A percentile compares a stretch with the other conserved stretches of the same genome.
phyloP scores from a whole-genome alignment of 2,888 invertebrate genomes.

The Melieria picta region DNA sequence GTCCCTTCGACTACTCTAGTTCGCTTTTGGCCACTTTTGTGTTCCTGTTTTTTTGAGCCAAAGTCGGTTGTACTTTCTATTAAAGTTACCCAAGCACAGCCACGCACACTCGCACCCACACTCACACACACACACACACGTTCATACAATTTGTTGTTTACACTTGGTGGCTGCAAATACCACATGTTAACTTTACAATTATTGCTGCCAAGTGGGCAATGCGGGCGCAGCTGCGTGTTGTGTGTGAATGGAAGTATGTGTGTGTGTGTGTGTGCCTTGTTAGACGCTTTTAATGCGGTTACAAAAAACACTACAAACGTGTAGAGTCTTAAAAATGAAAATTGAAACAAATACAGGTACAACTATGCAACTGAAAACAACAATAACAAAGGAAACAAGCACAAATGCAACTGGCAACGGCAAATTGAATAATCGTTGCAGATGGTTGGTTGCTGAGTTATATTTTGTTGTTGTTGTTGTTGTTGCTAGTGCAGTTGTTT shows the following conservation, averaged over 20 bases:
- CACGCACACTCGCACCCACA: background rate
- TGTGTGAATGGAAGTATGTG: no score
- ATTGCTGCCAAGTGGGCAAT: conserved; percentile 9
- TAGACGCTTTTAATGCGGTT: conserved; percentile 43
- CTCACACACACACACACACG: background rate
- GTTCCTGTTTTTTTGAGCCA: conserved; percentile 8
- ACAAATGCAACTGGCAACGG: conserved; percentile 19
- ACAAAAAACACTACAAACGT: conserved; percentile 36
- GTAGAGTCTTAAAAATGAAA: no score
- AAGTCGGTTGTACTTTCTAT: conserved; percentile 3
- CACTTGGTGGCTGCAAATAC: background rate
- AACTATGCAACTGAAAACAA: conserved; percentile 1
- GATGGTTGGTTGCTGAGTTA: conserved; percentile 33
- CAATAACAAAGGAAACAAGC: conserved; percentile 18
- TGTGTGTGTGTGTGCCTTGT: conserved; percentile 19
- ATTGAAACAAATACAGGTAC: no score
- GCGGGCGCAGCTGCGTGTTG: no score
- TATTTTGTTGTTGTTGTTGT: conserved; percentile 10
- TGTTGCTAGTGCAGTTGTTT: background rate
- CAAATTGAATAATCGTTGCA: conserved; percentile 43
- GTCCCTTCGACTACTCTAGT: conserved; percentile 1
- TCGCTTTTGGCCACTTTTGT: background rate
- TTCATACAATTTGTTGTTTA: background rate
- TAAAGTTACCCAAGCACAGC: background rate
- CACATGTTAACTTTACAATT: background rate